phyloP scores from a whole-genome alignment of 2,113 vertebrate species.

The Narcine bancroftii region DNA sequence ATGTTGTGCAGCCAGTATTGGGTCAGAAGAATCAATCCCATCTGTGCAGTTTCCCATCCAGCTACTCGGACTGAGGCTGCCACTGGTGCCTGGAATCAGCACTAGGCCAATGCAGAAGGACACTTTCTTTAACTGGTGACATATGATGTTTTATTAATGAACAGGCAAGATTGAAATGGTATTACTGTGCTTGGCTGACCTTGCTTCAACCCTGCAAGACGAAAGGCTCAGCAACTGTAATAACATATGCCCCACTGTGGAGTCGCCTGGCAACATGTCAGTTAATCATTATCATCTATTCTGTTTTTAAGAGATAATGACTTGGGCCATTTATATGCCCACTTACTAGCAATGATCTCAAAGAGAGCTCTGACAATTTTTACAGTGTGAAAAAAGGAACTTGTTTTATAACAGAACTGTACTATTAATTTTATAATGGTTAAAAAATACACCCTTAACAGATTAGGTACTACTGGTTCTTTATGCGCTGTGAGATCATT shows the following conservation, averaged over 20 bases:
- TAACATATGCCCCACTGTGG: conserved; percentile 31
- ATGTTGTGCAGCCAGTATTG: not conserved
- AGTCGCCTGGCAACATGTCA: conserved; percentile 32
- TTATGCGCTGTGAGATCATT: not conserved
- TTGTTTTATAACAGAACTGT: not conserved
- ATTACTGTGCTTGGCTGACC: conserved; percentile 29
- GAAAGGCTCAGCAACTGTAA: conserved; percentile 3
- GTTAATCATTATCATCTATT: conserved; percentile 29
- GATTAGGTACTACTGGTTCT: not conserved
- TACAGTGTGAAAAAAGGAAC: not conserved
- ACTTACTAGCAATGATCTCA: conserved; percentile 26
- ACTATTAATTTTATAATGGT: conserved; percentile 19
- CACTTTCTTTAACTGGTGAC: not conserved
- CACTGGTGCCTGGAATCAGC: not conserved
- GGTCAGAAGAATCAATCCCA: not conserved
- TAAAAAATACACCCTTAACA: not conserved
- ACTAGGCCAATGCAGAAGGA: not conserved
- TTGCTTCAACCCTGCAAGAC: conserved; percentile 30
- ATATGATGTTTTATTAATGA: conserved; percentile 31
- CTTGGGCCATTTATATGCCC: conserved; percentile 14
- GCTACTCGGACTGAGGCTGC: not conserved
- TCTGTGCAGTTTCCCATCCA: not conserved
- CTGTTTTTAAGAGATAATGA: conserved; percentile 36
- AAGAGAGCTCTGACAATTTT: conserved; percentile 25
- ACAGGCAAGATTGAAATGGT: conserved; percentile 32